Evolutionary conservation across 2,797 vertebrate species (phyloP), one percentile per base, ranked within the genome.

Genomic region (Sciurus vulgaris): DNA sequence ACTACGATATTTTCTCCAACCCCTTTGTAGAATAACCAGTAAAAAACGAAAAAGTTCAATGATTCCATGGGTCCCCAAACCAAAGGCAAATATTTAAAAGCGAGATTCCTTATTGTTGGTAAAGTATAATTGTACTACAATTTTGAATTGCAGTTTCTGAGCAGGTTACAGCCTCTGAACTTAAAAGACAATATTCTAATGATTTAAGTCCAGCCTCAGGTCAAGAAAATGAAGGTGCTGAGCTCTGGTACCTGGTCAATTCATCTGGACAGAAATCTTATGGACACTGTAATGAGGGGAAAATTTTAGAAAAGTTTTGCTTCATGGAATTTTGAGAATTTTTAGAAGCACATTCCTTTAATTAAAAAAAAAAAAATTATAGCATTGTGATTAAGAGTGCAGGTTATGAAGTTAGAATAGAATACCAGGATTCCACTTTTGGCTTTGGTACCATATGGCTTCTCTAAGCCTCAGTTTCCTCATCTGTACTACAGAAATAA

Each of bases 31-130:
- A 95, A 13, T n/a, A 59, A 11, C 70, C 7, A 41, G 28, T 30
- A 74, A 72, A 79, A 89, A 26, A 63, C 18, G 0, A 24, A 49
- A 82, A 54, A 83, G 4, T 54, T 54, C 11, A 93, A 18, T 41
- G 54, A 83, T 18, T 84, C 10, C 86, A 7, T 81, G 47, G 41
- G 5, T 69, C 85, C 35, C 78, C 24, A 24, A 73, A 67, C 33
- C 65, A 90, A 86, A 79, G n/a, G 28, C 22, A 67, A 91, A 92
- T 89, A 41, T 89, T 93, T 92, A 77, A 77, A 94, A 93, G 3
- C 41, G 67, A 90, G 28, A 22, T 63, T 88, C 89, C 78, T 79
- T 94, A 79, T 13, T 35, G 3, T 51, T 87, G 44, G 44, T 61
- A 49, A 82, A 63, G 77, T 79, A 56, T 76, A 54, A 70, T 35